These are phyloP conservation scores for Uromys caudimaculatus DNA, from an alignment of 2,797 vertebrate species.

Conservation along the genomic window DNA sequence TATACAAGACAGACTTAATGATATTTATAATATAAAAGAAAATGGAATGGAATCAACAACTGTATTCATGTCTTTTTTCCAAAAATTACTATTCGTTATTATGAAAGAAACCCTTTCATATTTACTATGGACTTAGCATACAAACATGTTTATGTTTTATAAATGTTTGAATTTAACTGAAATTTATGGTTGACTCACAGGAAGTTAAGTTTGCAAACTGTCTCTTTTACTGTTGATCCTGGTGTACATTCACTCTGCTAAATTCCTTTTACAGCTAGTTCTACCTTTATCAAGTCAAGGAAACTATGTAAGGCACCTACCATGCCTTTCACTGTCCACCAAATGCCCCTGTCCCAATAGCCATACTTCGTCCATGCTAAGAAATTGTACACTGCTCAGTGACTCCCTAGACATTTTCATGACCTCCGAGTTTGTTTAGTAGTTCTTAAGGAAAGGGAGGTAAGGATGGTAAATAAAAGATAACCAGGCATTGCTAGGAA, in stretches of 20 bases:
- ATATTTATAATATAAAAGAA: constrained; percentile 10
- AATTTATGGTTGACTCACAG: constrained; percentile 28
- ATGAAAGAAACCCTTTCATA: constrained; percentile 58
- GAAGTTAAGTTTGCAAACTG: neutral
- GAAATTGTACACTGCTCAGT: neutral
- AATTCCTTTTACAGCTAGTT: neutral
- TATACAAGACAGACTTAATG: neutral
- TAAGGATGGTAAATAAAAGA: neutral
- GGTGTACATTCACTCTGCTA: neutral
- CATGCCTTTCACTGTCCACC: constrained; percentile 8
- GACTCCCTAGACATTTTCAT: neutral
- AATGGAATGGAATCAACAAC: constrained; percentile 7
- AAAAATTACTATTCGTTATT: neutral
- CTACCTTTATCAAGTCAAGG: constrained; percentile 2
- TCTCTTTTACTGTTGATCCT: neutral
- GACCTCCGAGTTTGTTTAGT: constrained; percentile 18
- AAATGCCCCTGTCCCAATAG: neutral
- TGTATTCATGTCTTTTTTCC: constrained; percentile 12
- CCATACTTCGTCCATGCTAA: neutral
- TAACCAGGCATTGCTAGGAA: neutral
- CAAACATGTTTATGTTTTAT: constrained; percentile 23
- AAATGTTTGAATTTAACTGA: constrained; percentile 62
- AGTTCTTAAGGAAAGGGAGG: neutral
- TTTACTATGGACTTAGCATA: neutral
- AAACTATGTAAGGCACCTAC: neutral